These are phyloP conservation scores for Brachypodius melanocephalos DNA, from an alignment of 2,113 vertebrate genomes.

Conservation along the genomic window DNA sequence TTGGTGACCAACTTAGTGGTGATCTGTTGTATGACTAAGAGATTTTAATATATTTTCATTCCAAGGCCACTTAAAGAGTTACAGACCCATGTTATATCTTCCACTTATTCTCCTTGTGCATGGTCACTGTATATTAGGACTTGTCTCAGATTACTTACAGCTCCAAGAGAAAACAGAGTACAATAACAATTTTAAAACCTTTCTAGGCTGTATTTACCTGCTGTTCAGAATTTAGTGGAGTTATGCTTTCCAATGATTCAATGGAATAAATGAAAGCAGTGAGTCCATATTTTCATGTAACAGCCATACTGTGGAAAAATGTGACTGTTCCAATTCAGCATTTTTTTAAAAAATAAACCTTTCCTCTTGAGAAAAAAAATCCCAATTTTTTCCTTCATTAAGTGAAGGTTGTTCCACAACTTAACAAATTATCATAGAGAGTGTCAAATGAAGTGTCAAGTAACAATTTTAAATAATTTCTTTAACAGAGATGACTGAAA, in stretches of 20 bases:
- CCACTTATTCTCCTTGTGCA: not conserved
- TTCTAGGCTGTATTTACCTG: not conserved
- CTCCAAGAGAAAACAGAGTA: not conserved
- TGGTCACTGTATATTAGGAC: not conserved
- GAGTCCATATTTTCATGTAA: not conserved
- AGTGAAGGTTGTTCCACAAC: not conserved
- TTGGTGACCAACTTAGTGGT: not conserved
- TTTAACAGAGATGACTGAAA: not conserved
- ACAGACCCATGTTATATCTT: not conserved
- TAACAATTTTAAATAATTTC: not conserved
- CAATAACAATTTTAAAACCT: accelerated
- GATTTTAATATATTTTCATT: not conserved
- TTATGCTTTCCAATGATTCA: not conserved
- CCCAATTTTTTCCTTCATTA: not conserved
- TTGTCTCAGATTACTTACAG: not conserved
- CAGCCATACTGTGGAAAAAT: not conserved
- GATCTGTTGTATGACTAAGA: not conserved
- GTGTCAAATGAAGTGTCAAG: not conserved
- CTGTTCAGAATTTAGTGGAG: not conserved
- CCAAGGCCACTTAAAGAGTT: not conserved
- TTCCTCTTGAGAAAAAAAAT: not conserved
- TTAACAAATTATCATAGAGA: not conserved
- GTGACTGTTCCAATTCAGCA: not conserved
- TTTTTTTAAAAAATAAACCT: not conserved
- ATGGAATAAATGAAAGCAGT: not conserved